Evolutionary conservation across 2,113 vertebrate genomes (phyloP), one percentile per base, ranked within the genome.

Genomic region (Odocoileus hemionus): DNA sequence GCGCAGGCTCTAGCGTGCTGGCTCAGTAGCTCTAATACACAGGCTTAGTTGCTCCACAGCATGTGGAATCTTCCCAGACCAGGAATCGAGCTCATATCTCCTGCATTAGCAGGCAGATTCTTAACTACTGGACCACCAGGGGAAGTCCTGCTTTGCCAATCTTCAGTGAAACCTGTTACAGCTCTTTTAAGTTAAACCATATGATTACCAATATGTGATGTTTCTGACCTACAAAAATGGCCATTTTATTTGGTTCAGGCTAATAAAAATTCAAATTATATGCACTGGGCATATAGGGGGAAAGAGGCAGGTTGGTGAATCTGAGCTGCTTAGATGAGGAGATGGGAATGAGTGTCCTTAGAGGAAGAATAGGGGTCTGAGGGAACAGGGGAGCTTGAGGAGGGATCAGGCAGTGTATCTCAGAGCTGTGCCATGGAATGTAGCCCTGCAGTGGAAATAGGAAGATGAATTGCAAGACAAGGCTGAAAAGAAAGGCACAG

Each of bases 201-300:
- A 16, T 39, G 70, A 78, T 70, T 84, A 93, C 45, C 86, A 93
- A 61, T 86, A 54, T 50, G 84, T 61, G 25, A 80, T 13, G 15
- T 21, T 82, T 87, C 50, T 90, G 36, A 58, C 21, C 47, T 83
- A n/a, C 25, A 92, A 93, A 95, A 82, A 70, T 52, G 58, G 21
- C 19, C 26, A 80, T 94, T 92, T 86, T 23, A 79, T 92, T 95
- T 95, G n/a, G 43, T 84, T 93, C 47, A 94, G 61, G 8, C n/a
- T 91, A 87, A 87, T 61, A 52, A 94, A 91, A 30, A 91, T 23
- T 89, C 19, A 79, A 74, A 83, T 88, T 55, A 60, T 39, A 67
- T 88, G 36, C 17, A 89, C 7, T 92, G 15, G 33, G 9, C 88
- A 92, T 47, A 74, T 1, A 39, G 54, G n/a, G 43, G 52, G 5